Evolutionary conservation across 1,140 invertebrate species (phyloP).

Genomic region (Mylabris phalerata): DNA sequence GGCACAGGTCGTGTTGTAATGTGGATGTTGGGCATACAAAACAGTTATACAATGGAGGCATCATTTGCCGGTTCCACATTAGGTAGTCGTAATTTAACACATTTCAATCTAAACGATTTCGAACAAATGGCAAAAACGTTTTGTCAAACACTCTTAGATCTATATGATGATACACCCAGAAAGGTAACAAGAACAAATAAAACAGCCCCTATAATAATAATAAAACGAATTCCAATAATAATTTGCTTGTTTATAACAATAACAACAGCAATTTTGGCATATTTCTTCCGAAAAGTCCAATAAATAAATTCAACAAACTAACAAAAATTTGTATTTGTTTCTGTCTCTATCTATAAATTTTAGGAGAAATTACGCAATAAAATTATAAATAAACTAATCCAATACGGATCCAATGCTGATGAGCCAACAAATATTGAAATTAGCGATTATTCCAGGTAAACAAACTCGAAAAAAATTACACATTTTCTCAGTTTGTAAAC

Average conservation of each 20-base stretch:
- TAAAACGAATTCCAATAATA: too few relatives aligned
- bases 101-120: conserved; percentile 77
- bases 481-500: not conserved
- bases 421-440: conserved; percentile 78
- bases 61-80: conserved; percentile 84
- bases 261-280: not conserved
- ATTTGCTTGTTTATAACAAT: too few relatives aligned
- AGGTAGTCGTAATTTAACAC: conserved; percentile 72
- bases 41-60: conserved; percentile 92
- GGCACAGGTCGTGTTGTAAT: conserved; percentile 88
- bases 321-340: not conserved
- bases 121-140: conserved; percentile 80
- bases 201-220: too few relatives aligned
- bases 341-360: conserved; percentile 24
- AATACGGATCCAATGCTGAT: conserved; percentile 80
- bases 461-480: not conserved
- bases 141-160: conserved; percentile 87
- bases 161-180: conserved; percentile 78
- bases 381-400: conserved; percentile 68
- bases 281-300: not conserved
- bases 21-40: conserved; percentile 89
- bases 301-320: too few relatives aligned
- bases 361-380: conserved; percentile 70
- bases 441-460: conserved; percentile 80
- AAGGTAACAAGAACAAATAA: conserved; percentile 52